Conservation (phyloP, 2,797 vertebrate species). For the Etheostoma nigrum region DNA sequence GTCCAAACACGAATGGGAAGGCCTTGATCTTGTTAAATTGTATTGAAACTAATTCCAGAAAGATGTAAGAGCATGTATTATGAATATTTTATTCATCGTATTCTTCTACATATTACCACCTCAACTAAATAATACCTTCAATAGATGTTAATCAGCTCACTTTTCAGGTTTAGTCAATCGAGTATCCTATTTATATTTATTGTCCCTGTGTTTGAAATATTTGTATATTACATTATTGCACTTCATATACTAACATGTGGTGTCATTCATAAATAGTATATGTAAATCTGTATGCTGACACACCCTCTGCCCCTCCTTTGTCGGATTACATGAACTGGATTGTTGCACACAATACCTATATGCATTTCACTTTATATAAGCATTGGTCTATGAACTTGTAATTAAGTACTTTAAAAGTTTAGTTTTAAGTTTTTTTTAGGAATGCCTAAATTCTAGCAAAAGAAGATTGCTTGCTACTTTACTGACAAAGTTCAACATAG, state of each 20-base stretch:
- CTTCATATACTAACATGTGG: neutral
- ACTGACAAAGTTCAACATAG: neutral
- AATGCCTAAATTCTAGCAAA: neutral
- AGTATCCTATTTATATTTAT: neutral
- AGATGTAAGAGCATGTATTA: neutral
- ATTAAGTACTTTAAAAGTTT: neutral
- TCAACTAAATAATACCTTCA: neutral
- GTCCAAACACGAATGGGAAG: neutral
- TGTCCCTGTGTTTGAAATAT: neutral
- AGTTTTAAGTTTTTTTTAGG: too few relatives aligned
- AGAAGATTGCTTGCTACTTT: neutral
- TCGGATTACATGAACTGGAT: neutral
- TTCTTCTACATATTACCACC: neutral
- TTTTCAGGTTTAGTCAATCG: neutral
- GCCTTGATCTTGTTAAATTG: neutral
- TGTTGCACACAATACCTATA: neutral
- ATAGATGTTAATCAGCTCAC: neutral
- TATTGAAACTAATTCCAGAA: neutral
- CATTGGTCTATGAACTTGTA: neutral
- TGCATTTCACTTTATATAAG: neutral
- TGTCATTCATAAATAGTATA: neutral
- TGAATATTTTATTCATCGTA: neutral
- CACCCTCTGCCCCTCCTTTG: neutral
- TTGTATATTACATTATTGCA: neutral
- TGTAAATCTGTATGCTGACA: neutral